Base-by-base conservation (phyloP, 2,113 vertebrate genomes). In the Ivindomyrus marchei region DNA sequence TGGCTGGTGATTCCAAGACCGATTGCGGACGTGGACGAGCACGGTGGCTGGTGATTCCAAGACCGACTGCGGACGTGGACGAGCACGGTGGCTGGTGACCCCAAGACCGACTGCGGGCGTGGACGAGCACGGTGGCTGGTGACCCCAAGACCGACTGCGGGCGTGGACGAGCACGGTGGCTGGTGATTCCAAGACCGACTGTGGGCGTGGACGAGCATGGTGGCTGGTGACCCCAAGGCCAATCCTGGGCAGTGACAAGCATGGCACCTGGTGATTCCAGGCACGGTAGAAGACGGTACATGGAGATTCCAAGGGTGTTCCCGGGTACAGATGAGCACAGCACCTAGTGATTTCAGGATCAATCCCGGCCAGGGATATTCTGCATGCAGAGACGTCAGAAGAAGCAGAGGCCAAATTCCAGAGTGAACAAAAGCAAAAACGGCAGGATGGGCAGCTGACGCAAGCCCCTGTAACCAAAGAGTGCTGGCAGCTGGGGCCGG, bases 391-490 rank as follows among this genome's bases (percentile, higher is more conserved):
- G 42, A 46, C 19, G 13, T 39, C 80, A 84, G 17, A 19, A 36
- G 42, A 85, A 10, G 83, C 45, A 85, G 21, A 47, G 80, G 8
- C 80, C 1, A 24, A 27, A 27, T 87, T 10, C 47, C 85, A 53
- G 9, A 53, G 36, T 80, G 31, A 39, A 42, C 74, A 52, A 17
- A 87, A 87, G 8, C 31, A 31, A 27, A 87, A 46, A 31, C 17
- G 15, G 49, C 49, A 19, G 50, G n/a, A 49, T 2, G 13, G 83
- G 49, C 62, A 91, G 90, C 94, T 93, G 90, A 93, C 92, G 88
- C 88, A 93, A 93, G 91, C 77, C 92, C 89, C 92, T 92, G 93
- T 91, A 93, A 94, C 24, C 88, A 17, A 85, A 58, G 83, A 27
- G 27, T 7, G 47, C 89, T 80, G 36, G 62, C 91, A 90, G 70